Percentiles rank a stretch among this genome's conserved stretches.
These are phyloP conservation scores for Hydractinia symbiolongicarpus DNA, from an alignment of 30 jellyfish, hydroid and myxozoan genomes.

Conservation along the genomic window DNA sequence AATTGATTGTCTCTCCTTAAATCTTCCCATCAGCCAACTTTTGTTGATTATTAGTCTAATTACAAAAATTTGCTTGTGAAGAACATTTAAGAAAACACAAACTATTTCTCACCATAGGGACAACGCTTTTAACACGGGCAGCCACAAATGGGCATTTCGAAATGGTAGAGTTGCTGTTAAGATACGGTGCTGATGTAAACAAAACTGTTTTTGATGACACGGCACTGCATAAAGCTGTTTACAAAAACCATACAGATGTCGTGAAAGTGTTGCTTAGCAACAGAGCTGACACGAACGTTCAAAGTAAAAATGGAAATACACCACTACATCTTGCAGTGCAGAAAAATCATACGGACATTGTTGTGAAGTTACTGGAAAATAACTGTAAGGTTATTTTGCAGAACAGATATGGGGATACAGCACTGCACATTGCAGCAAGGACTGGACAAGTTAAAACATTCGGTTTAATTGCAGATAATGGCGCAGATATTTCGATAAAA, in stretches of 20 bases:
- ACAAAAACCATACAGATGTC: not conserved
- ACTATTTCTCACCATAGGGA: not conserved
- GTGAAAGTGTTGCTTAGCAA: not conserved
- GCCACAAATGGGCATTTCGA: not conserved
- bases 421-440: conserved; percentile 2
- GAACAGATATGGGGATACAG: conserved; percentile 1
- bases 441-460: not conserved
- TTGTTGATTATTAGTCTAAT: too few relatives aligned
- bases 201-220: not conserved
- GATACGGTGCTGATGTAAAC: conserved; percentile 13
- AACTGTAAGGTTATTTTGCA: not conserved
- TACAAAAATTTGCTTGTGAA: too few relatives aligned
- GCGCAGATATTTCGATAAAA: not conserved
- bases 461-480: not conserved
- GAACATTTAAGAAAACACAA: not conserved
- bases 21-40: too few relatives aligned
- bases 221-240: conserved; percentile 8
- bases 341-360: not conserved
- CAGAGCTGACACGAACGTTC: not conserved
- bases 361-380: not conserved
- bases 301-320: conserved; percentile 7
- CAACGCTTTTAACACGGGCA: conserved; percentile 7
- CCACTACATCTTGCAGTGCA: not conserved
- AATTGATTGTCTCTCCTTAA: too few relatives aligned
- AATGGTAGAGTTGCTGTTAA: not conserved